These are phyloP conservation scores for Torymus auratus DNA, from an alignment of 2,888 invertebrate species.

Conservation along the genomic window DNA sequence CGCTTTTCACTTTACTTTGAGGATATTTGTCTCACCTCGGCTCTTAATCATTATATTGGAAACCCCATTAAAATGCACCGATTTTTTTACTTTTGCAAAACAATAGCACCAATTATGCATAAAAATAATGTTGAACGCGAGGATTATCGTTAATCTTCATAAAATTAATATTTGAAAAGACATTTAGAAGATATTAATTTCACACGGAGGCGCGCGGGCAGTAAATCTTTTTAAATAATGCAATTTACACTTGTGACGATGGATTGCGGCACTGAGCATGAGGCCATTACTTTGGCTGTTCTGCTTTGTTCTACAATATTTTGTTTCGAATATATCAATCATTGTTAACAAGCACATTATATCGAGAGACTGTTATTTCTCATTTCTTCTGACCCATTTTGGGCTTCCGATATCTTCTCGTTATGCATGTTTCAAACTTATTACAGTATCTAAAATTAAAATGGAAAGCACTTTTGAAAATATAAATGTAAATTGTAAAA, in stretches of 20 bases:
- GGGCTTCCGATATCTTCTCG: slow-evolving; percentile 12
- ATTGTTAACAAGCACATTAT: slow-evolving; percentile 13
- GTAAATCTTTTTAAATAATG: slow-evolving; percentile 28
- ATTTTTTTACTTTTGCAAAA: too few relatives aligned
- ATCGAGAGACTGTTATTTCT: slow-evolving; percentile 14
- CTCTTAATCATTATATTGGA: background rate
- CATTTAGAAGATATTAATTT: slow-evolving; percentile 21
- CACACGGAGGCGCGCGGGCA: background rate
- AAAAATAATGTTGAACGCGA: too few relatives aligned
- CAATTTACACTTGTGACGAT: slow-evolving; percentile 35
- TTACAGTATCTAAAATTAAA: too few relatives aligned
- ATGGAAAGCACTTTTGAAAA: too few relatives aligned
- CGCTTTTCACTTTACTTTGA: slow-evolving; percentile 7
- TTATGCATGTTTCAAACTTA: background rate
- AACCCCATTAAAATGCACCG: background rate
- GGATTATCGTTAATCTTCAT: slow-evolving; percentile 19
- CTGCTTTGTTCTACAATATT: slow-evolving; percentile 15
- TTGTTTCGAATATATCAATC: slow-evolving; percentile 10
- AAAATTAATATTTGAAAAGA: slow-evolving; percentile 17
- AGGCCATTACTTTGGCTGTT: slow-evolving; percentile 12
- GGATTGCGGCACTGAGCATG: slow-evolving; percentile 29
- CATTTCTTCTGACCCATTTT: slow-evolving; percentile 25
- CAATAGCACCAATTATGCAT: too few relatives aligned
- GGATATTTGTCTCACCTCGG: background rate
- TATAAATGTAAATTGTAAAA: too few relatives aligned